Conservation (phyloP, 2,113 vertebrate species). For the Corvus cornix region DNA sequence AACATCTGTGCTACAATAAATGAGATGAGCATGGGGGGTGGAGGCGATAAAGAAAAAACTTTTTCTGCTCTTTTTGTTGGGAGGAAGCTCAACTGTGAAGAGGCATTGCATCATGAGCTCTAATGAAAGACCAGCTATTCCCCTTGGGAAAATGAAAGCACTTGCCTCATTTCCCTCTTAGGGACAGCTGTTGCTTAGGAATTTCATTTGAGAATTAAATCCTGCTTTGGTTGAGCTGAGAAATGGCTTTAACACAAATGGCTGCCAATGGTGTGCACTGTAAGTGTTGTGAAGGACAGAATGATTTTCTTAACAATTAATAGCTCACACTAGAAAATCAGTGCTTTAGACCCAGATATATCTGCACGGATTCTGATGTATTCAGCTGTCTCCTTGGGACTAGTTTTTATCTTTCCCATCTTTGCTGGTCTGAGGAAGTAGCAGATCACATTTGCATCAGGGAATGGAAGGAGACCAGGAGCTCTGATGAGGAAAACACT, state of each 20-base stretch:
- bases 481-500: neutral
- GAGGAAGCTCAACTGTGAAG: slow-evolving; percentile 38
- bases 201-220: neutral
- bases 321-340: neutral
- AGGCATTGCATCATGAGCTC: slow-evolving; percentile 17
- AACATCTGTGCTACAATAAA: neutral
- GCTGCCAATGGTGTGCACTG: neutral
- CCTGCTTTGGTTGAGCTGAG: neutral
- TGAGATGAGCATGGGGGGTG: neutral
- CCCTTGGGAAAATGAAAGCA: slow-evolving; percentile 8
- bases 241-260: neutral
- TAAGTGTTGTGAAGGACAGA: neutral
- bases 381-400: neutral
- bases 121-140: slow-evolving; percentile 17
- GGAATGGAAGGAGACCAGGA: neutral
- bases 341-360: neutral
- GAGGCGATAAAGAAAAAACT: neutral
- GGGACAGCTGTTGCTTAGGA: slow-evolving; percentile 39
- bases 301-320: neutral
- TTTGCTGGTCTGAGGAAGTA: neutral
- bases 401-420: neutral
- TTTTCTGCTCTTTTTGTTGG: neutral
- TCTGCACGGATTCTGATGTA: neutral
- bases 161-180: slow-evolving; percentile 28
- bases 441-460: neutral